Evolutionary conservation across 2,113 vertebrate genomes (phyloP).

Genomic region (Manacus vitellinus): DNA sequence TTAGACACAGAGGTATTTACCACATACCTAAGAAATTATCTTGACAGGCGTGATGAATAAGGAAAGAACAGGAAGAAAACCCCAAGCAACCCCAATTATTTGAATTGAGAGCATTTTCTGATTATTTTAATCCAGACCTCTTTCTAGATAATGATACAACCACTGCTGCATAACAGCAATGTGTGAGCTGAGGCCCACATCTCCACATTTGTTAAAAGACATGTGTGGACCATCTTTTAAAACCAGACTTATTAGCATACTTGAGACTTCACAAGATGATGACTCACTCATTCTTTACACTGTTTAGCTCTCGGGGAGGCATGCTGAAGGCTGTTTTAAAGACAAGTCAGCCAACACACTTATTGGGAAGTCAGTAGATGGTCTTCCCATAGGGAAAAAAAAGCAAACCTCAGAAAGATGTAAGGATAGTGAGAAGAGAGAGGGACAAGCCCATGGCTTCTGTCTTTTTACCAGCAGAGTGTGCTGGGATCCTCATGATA

Average conservation of each 20-base stretch:
- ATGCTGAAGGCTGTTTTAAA: background rate
- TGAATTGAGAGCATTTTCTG: background rate
- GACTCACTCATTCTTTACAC: background rate
- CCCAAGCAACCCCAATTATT: rapidly evolving
- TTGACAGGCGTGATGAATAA: background rate
- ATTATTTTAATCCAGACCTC: background rate
- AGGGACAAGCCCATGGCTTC: background rate
- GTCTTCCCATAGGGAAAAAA: background rate
- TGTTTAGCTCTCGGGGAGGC: background rate
- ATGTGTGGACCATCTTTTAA: background rate
- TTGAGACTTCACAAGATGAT: background rate
- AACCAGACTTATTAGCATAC: background rate
- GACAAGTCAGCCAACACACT: background rate
- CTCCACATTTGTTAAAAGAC: background rate
- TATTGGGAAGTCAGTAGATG: background rate
- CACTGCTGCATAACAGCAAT: background rate
- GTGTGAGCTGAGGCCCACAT: background rate
- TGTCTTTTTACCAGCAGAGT: background rate
- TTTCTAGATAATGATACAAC: background rate
- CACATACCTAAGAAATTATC: background rate
- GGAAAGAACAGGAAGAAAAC: background rate
- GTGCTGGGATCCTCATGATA: background rate
- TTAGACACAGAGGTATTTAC: background rate
- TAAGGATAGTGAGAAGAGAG: background rate
- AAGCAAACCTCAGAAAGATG: background rate